phyloP scores from a whole-genome alignment of 1,140 invertebrate species.

The Drosophila kohkoa region DNA sequence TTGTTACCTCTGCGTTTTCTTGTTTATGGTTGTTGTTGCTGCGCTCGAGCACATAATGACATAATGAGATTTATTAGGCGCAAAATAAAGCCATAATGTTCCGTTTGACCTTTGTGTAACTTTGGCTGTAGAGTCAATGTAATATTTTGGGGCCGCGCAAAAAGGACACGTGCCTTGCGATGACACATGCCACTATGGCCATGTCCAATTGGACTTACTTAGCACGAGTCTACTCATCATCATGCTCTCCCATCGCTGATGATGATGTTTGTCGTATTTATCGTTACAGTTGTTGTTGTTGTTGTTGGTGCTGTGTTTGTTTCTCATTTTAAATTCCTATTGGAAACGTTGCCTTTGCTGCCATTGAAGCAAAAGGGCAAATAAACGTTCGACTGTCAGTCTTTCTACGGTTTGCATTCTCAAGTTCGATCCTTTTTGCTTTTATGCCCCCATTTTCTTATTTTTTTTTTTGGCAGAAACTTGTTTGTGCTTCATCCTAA shows the following conservation, averaged over 20 bases:
- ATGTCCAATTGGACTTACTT: constrained; percentile 13
- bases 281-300: constrained; percentile 13
- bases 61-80: constrained; percentile 83
- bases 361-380: constrained; percentile 64
- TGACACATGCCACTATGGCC: constrained; percentile 39
- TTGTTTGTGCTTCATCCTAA: constrained; percentile 75
- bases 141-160: constrained; percentile 20
- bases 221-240: constrained; percentile 28
- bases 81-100: constrained; percentile 83
- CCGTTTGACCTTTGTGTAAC: constrained; percentile 81
- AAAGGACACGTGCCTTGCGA: constrained; percentile 50
- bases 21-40: constrained; percentile 43
- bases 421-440: constrained; percentile 39
- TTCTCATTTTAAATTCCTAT: constrained; percentile 60
- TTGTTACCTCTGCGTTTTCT: constrained; percentile 47
- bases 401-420: constrained; percentile 9
- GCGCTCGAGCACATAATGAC: constrained; percentile 73
- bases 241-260: constrained; percentile 16
- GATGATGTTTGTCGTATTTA: not conserved
- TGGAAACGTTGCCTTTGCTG: constrained; percentile 57
- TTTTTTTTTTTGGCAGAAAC: constrained; percentile 27
- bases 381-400: constrained; percentile 49
- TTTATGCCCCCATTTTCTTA: constrained; percentile 48
- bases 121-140: constrained; percentile 61
- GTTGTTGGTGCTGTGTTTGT: constrained; percentile 22